Evolutionary conservation across 2,113 vertebrate species (phyloP).

Genomic region (Hippopotamus amphibius): DNA sequence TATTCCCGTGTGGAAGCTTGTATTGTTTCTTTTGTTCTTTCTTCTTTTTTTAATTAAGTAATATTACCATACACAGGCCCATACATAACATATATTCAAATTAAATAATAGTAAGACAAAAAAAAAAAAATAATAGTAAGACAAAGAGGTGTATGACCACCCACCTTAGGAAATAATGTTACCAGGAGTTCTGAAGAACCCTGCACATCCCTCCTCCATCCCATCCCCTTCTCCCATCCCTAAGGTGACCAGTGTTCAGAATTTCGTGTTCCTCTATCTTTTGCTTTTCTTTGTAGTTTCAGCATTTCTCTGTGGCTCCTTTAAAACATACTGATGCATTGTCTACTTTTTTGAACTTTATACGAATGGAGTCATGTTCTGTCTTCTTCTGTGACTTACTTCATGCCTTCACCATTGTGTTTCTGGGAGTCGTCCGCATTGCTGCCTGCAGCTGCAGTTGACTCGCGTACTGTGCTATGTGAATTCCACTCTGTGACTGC

Average conservation of each 20-base stretch:
- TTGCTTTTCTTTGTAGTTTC: not conserved
- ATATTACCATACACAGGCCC: too few species aligned
- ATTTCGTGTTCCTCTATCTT: not conserved
- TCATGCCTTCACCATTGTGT: not conserved
- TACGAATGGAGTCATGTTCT: not conserved
- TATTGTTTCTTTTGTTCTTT: not conserved
- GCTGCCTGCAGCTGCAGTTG: not conserved
- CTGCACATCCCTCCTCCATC: accelerated
- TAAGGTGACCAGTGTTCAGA: not conserved
- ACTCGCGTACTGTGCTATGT: not conserved
- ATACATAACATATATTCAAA: not conserved
- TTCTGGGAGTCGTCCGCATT: not conserved
- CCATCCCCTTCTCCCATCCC: too few species aligned
- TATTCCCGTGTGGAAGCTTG: not conserved
- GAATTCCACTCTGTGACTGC: not conserved
- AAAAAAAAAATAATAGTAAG: not conserved
- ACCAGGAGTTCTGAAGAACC: not conserved
- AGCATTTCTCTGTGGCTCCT: not conserved
- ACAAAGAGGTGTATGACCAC: not conserved
- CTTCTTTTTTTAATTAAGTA: not conserved
- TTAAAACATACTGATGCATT: not conserved
- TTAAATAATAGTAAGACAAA: not conserved
- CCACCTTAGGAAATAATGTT: not conserved
- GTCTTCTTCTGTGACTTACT: not conserved
- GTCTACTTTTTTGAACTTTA: not conserved